Conservation (phyloP, 2,888 invertebrate genomes). For the Phasia obesa region DNA sequence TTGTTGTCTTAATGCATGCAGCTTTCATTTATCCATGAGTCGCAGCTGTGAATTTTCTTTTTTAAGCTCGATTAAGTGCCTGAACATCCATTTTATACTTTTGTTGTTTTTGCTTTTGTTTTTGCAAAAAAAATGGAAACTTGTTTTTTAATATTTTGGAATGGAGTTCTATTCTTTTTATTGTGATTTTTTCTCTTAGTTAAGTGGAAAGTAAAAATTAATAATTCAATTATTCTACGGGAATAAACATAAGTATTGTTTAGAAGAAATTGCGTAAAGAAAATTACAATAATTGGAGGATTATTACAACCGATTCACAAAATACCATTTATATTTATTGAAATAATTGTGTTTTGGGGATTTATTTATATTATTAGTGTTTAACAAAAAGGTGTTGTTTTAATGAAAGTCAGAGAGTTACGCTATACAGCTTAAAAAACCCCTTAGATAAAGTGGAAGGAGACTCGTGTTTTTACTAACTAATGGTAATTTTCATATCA, state of each 20-base stretch:
- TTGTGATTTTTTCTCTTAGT: slow-evolving; percentile 15
- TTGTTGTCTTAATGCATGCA: slow-evolving; percentile 22
- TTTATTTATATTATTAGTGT: too few relatives aligned
- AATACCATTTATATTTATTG: too few relatives aligned
- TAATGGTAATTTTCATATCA: too few relatives aligned
- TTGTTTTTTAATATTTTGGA: neutral
- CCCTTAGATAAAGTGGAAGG: too few relatives aligned
- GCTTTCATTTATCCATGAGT: slow-evolving; percentile 56
- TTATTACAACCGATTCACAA: too few relatives aligned
- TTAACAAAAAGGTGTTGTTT: too few relatives aligned
- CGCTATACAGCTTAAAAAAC: too few relatives aligned
- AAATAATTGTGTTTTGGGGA: too few relatives aligned
- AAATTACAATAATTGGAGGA: too few relatives aligned
- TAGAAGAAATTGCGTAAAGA: too few relatives aligned
- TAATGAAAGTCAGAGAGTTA: too few relatives aligned
- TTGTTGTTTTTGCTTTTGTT: slow-evolving; percentile 25
- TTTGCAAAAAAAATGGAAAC: slow-evolving; percentile 33
- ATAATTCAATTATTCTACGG: neutral
- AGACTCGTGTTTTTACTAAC: too few relatives aligned
- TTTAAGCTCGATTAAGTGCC: slow-evolving; percentile 74
- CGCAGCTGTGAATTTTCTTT: slow-evolving; percentile 67
- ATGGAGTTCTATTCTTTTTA: neutral
- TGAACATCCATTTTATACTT: slow-evolving; percentile 60
- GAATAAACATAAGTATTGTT: neutral
- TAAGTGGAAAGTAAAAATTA: neutral